Conservation (phyloP, 1,140 invertebrate genomes). For the Plutomurus gul region DNA sequence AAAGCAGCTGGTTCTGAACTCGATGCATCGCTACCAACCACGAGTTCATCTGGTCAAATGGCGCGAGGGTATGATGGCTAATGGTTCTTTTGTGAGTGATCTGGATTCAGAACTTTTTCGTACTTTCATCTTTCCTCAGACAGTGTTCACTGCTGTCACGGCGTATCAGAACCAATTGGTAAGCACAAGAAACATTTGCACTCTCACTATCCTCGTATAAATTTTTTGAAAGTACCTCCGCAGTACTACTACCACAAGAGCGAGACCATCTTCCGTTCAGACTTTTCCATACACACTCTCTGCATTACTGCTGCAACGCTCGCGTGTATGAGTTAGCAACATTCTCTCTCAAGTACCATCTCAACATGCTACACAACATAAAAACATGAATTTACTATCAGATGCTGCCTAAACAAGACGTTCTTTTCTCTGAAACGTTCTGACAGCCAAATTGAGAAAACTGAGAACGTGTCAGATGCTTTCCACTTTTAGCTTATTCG, state of each 20-base stretch:
- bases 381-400: slow-evolving; percentile 21
- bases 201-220: background rate
- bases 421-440: slow-evolving; percentile 8
- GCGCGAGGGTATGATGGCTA: slow-evolving; percentile 58
- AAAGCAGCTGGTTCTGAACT: slow-evolving; percentile 70
- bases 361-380: slow-evolving; percentile 26
- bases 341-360: slow-evolving; percentile 28
- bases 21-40: slow-evolving; percentile 75
- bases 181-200: slow-evolving; percentile 52
- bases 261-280: too few relatives aligned
- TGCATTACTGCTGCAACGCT: background rate
- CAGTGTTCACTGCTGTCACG: slow-evolving; percentile 71
- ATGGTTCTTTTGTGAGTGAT: slow-evolving; percentile 57
- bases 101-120: slow-evolving; percentile 64
- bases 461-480: slow-evolving; percentile 21
- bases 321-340: background rate
- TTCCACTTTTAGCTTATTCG: slow-evolving; percentile 3
- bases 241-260: background rate
- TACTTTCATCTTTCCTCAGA: slow-evolving; percentile 70
- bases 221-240: background rate
- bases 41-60: slow-evolving; percentile 67
- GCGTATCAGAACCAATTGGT: slow-evolving; percentile 75
- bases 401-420: slow-evolving; percentile 9
- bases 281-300: background rate
- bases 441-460: slow-evolving; percentile 25